Evolutionary conservation across 23 tunicate genomes (phyloP).

Genomic region (Halocynthia aurantium): DNA sequence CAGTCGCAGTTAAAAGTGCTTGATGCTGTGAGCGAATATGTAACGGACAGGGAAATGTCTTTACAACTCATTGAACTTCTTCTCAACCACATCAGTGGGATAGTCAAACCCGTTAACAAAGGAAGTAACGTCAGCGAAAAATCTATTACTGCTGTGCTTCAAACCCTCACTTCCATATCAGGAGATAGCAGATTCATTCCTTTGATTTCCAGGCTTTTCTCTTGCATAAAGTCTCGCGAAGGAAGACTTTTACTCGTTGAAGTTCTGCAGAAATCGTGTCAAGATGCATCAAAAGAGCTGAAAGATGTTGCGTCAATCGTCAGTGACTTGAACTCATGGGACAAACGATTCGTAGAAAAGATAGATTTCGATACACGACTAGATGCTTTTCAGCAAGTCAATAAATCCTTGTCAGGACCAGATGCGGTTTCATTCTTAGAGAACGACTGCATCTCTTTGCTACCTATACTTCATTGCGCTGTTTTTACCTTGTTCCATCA

Average conservation of each 20-base stretch:
- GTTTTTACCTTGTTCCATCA: conserved; percentile 35
- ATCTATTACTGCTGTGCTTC: conserved; percentile 22
- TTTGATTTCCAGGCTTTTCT: conserved; percentile 43
- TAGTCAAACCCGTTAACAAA: neutral
- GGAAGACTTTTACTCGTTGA: conserved; percentile 36
- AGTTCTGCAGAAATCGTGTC: conserved; percentile 34
- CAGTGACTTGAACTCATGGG: conserved; percentile 56
- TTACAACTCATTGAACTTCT: conserved; percentile 47
- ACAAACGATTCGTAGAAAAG: conserved; percentile 47
- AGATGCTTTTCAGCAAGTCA: conserved; percentile 40
- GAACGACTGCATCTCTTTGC: conserved; percentile 30
- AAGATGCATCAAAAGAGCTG: conserved; percentile 5
- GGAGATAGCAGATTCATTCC: conserved; percentile 21
- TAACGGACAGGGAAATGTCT: conserved; percentile 21
- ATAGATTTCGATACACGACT: conserved; percentile 65
- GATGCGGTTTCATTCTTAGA: conserved; percentile 24
- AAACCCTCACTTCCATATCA: conserved; percentile 33
- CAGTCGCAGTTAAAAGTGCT: conserved; percentile 13
- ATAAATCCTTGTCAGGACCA: conserved; percentile 18
- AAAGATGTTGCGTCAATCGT: conserved; percentile 5
- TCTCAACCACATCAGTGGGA: conserved; percentile 34
- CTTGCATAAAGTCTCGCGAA: conserved; percentile 37
- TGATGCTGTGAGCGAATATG: conserved; percentile 4
- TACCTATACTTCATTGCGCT: conserved; percentile 54
- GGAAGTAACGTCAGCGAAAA: conserved; percentile 2